Base-by-base conservation (phyloP, 2,888 invertebrate species). In the Arrhopalites spinosus region DNA sequence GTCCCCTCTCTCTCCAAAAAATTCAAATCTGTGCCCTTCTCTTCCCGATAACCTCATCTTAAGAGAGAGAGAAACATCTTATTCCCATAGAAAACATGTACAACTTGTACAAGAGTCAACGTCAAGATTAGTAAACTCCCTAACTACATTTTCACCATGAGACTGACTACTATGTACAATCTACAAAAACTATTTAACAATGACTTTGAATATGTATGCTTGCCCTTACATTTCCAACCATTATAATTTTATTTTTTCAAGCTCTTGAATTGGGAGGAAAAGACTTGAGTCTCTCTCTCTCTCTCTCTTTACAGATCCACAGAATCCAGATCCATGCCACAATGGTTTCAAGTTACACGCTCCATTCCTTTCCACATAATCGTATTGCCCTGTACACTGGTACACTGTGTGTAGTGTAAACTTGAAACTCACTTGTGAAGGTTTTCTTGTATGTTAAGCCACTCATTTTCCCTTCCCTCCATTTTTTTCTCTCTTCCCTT, bases 321-420 rank as follows among this genome's bases (percentile, higher is more conserved):
- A 36, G 11, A 36, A 36, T 36, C 53, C 53, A 53, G 20, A 8
- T 11, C 47, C 53, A 53, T 11, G 53, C 53, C 53, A 53, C 53
- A 53, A 53, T 53, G 53, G 53, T 53, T 17, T 53, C 53, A 53
- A 20, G 20, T 53, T 53, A 53, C 53, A 53, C 53, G 20, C 53
- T 20, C 17, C 53, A 17, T 20, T 20, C 53, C 17, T 53, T 17
- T 20, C 20, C 7, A 8, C 53, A 5, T 20, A 53, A 53, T 20
- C 36, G 36, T 36, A 36, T n/a, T n/a, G n/a, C n/a, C n/a, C n/a
- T 36, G 36, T 36, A 7, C 36, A 11, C 11, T 36, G 36, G 36
- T 36, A 36, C 36, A 36, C 11, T 7, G 5, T 36, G 11, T 36
- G 36, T 36, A 36, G 36, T 36, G 36, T 7, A 11, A 36, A 7